phyloP scores from a whole-genome alignment of 2,888 invertebrate species.

The Drosophila cognata region DNA sequence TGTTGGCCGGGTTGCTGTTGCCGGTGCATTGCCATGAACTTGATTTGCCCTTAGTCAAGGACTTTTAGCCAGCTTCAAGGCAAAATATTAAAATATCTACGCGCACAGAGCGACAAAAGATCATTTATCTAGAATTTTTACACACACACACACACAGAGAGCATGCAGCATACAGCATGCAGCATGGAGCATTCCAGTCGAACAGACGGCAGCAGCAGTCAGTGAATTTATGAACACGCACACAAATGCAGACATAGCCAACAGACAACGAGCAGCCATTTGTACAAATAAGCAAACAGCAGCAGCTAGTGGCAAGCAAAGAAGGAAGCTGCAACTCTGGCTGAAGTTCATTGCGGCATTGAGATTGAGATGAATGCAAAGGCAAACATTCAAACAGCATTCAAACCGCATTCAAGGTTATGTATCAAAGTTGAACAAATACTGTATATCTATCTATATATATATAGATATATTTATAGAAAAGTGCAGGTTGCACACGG shows the following conservation, averaged over 20 bases:
- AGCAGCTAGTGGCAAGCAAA: not conserved
- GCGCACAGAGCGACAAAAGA: conserved; percentile 68
- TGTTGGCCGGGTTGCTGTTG: conserved; percentile 23
- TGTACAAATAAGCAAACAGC: conserved; percentile 74
- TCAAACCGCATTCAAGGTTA: conserved; percentile 81
- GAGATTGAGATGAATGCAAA: conserved; percentile 64
- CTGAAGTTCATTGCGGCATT: conserved; percentile 47
- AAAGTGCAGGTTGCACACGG: conserved; percentile 35
- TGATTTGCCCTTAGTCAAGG: conserved; percentile 84
- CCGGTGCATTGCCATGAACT: conserved; percentile 73
- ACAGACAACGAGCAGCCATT: conserved; percentile 67
- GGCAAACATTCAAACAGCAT: conserved; percentile 59
- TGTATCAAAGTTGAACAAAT: conserved; percentile 79
- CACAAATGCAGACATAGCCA: conserved; percentile 39
- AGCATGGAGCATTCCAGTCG: conserved; percentile 16
- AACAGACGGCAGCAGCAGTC: conserved; percentile 41
- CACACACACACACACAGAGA: conserved; percentile 19
- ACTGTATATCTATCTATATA: conserved; percentile 3
- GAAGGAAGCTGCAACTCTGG: conserved; percentile 4
- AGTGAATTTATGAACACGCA: conserved; percentile 82
- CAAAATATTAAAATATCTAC: conserved; percentile 78
- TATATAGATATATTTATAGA: not conserved
- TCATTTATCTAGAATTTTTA: conserved; percentile 73
- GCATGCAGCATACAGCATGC: not conserved
- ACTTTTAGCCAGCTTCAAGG: conserved; percentile 76